phyloP scores from a whole-genome alignment of 2,888 invertebrate genomes.

The Erebia aethiops region DNA sequence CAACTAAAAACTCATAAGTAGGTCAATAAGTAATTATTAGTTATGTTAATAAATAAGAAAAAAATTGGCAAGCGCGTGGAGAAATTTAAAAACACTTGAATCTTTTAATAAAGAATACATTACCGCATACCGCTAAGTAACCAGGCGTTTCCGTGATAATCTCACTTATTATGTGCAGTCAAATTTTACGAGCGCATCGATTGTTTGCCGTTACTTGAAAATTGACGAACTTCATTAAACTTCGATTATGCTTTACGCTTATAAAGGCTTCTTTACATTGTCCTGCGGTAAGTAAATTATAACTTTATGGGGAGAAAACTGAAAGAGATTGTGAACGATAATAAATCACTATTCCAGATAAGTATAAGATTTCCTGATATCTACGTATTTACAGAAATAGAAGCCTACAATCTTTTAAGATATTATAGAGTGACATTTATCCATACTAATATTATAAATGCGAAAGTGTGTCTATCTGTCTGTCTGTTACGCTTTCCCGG shows the following conservation, averaged over 20 bases:
- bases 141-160: conserved; percentile 68
- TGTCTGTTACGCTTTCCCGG: too few relatives aligned
- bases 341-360: too few relatives aligned
- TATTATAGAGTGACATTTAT: too few relatives aligned
- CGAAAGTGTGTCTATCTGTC: too few relatives aligned
- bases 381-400: too few relatives aligned
- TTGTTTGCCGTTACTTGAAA: conserved; percentile 72
- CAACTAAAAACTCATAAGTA: background rate
- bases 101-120: conserved; percentile 41
- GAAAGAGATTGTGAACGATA: conserved; percentile 1
- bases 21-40: background rate
- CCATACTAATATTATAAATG: too few relatives aligned
- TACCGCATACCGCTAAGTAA: conserved; percentile 58
- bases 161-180: conserved; percentile 79
- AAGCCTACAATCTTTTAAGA: too few relatives aligned
- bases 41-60: background rate
- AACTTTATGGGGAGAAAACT: background rate
- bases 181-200: conserved; percentile 79
- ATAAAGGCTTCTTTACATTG: background rate
- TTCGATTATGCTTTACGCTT: conserved; percentile 26
- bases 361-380: too few relatives aligned
- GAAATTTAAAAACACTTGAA: conserved; percentile 12
- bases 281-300: background rate
- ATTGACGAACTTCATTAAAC: conserved; percentile 67
- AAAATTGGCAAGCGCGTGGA: background rate